phyloP scores from a whole-genome alignment of 2,797 vertebrate species.

The Choloepus didactylus region DNA sequence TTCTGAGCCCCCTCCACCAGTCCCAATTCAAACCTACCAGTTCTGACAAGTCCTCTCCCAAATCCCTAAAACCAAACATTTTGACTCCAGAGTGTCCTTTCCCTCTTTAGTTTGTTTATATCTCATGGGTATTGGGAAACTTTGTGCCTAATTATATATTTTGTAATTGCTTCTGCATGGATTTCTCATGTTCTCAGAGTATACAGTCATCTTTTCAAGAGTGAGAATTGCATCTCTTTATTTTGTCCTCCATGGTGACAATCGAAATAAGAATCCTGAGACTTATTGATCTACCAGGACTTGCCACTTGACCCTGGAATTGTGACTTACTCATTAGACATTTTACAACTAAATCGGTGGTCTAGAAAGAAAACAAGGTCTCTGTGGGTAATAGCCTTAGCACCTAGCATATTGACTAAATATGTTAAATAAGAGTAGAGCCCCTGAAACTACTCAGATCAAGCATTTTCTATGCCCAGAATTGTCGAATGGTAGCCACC shows the following conservation, averaged over 20 bases:
- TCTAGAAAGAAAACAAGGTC: constrained; percentile 3
- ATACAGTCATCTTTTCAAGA: neutral
- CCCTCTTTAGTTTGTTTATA: neutral
- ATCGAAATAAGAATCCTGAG: neutral
- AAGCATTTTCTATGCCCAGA: neutral
- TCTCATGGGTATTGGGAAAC: neutral
- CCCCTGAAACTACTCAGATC: neutral
- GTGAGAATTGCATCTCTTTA: neutral
- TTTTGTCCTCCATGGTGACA: neutral
- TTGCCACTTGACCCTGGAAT: neutral
- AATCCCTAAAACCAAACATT: neutral
- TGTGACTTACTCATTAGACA: neutral
- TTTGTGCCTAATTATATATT: neutral
- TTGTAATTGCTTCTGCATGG: neutral
- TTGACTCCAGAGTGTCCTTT: neutral
- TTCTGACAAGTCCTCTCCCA: neutral
- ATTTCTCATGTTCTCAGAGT: neutral
- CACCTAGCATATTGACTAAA: neutral
- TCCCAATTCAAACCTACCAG: neutral
- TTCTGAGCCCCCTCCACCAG: neutral
- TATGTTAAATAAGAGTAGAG: neutral
- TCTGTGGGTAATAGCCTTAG: neutral
- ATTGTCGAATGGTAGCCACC: neutral
- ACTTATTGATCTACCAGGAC: neutral
- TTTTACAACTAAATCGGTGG: constrained; percentile 2